Evolutionary conservation across 2,888 invertebrate species (phyloP).

Genomic region (Boloria selene): DNA sequence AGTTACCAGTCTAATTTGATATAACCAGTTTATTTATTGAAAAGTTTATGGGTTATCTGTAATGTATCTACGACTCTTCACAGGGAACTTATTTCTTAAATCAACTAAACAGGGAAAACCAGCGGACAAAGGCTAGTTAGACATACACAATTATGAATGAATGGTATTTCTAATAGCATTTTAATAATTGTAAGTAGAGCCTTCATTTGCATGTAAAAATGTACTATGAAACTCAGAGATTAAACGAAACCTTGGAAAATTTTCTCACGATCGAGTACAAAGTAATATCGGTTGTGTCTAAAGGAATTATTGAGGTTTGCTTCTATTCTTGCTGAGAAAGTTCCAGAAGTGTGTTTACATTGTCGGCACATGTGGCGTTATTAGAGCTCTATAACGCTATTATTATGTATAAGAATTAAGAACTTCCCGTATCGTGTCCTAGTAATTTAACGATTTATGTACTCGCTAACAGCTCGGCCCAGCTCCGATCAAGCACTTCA

Average conservation of each 20-base stretch:
- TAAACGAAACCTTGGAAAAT: constrained; percentile 29
- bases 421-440: constrained; percentile 34
- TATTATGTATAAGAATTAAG: constrained; percentile 34
- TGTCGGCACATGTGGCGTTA: constrained; percentile 37
- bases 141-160: background rate
- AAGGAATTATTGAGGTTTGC: constrained; percentile 35
- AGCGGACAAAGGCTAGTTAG: too few relatives aligned
- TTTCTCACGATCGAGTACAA: constrained; percentile 33
- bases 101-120: too few relatives aligned
- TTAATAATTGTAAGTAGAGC: constrained; percentile 7
- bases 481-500: constrained; percentile 22
- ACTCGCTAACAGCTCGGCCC: constrained; percentile 33
- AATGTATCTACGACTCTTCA: too few relatives aligned
- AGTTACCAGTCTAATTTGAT: too few relatives aligned
- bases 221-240: background rate
- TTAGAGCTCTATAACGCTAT: constrained; percentile 34
- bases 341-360: constrained; percentile 39
- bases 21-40: too few relatives aligned
- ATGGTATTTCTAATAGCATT: background rate
- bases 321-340: constrained; percentile 39
- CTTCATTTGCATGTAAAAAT: constrained; percentile 12
- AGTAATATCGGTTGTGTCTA: constrained; percentile 28
- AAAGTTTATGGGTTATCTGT: too few relatives aligned
- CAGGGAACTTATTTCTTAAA: too few relatives aligned
- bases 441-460: constrained; percentile 34